phyloP scores from a whole-genome alignment of 2,113 vertebrate species.

The Xenopus borealis region DNA sequence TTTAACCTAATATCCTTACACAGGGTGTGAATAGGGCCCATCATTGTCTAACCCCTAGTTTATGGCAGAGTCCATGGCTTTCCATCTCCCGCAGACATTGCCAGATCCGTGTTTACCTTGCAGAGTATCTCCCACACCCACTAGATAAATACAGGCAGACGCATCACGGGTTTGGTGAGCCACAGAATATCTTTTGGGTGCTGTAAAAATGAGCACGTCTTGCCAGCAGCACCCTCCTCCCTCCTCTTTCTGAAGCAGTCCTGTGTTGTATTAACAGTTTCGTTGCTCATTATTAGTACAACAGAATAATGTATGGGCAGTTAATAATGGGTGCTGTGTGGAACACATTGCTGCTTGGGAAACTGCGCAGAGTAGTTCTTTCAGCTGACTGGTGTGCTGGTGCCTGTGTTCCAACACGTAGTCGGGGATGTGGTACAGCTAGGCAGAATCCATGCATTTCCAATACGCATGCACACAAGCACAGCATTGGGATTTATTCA shows the following conservation, averaged over 20 bases:
- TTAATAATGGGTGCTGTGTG: too few species aligned
- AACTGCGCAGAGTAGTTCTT: too few species aligned
- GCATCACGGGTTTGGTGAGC: slow-evolving; percentile 24
- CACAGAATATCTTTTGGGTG: slow-evolving; percentile 7
- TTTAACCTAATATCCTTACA: background rate
- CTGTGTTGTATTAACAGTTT: too few species aligned
- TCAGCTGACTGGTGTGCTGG: too few species aligned
- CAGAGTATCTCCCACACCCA: slow-evolving; percentile 33
- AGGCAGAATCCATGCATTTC: too few species aligned
- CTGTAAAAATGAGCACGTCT: background rate
- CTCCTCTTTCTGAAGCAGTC: background rate
- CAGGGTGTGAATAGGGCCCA: background rate
- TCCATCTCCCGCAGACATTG: slow-evolving; percentile 20
- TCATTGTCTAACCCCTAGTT: slow-evolving; percentile 2
- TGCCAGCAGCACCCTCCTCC: background rate
- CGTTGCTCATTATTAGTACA: too few species aligned
- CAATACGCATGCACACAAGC: too few species aligned
- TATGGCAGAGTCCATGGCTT: slow-evolving; percentile 13
- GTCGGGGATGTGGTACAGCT: too few species aligned
- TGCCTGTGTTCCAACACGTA: too few species aligned
- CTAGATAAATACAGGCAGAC: slow-evolving; percentile 35
- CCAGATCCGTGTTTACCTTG: slow-evolving; percentile 35
- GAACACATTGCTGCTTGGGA: background rate
- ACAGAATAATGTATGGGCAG: too few species aligned
- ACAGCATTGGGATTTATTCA: too few species aligned